Conservation (phyloP, 2,113 vertebrate species). For the Sinocyclocheilus anshuiensis region DNA sequence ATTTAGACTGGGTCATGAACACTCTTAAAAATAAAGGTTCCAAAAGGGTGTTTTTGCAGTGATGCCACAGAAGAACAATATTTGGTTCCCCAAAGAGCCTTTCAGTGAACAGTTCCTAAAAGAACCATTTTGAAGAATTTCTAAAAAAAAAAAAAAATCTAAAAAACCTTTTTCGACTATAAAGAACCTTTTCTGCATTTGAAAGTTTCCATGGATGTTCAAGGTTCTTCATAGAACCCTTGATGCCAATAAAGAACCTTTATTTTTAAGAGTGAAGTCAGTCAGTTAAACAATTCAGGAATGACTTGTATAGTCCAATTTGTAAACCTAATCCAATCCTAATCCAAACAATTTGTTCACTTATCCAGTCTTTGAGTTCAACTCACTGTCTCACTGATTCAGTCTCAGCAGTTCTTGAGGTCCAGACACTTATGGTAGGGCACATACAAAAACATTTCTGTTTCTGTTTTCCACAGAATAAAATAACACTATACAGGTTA, state of each 20-base stretch:
- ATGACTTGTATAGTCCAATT: no score
- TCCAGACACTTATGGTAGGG: neutral
- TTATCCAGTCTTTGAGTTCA: neutral
- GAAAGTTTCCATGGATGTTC: neutral
- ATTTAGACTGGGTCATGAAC: neutral
- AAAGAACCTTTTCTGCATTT: neutral
- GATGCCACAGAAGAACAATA: no score
- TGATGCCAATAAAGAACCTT: no score
- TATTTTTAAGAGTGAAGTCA: neutral
- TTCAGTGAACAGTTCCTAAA: no score
- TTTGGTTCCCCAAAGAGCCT: no score
- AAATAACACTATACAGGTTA: neutral
- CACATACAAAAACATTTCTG: no score
- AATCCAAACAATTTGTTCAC: neutral
- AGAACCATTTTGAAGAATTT: neutral
- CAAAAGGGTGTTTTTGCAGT: no score
- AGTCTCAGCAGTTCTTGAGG: neutral
- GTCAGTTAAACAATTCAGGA: neutral
- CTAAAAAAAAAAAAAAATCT: no score
- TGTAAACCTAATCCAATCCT: no score
- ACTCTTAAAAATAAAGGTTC: neutral
- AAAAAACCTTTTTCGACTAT: no score
- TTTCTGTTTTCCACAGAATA: neutral
- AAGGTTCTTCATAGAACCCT: neutral
- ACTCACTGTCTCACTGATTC: neutral